Conservation (phyloP, 2,888 invertebrate species). For the Nomada ferruginata region DNA sequence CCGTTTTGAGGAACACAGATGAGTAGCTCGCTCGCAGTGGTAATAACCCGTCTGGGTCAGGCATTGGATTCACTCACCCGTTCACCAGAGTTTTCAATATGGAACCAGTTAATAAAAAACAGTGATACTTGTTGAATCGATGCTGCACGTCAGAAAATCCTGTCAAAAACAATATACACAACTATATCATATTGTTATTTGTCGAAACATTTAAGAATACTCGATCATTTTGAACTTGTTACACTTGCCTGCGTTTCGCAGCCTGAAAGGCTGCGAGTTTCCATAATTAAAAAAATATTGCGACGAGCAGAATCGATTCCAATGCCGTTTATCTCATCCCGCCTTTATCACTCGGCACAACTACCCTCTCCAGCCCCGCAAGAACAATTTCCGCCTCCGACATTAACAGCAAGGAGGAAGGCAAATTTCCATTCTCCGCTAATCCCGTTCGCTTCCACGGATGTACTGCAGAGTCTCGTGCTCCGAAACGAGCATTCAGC, state of each 20-base stretch:
- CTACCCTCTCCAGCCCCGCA: not conserved
- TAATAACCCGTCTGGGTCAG: slow-evolving; percentile 10
- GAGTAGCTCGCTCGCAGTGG: slow-evolving; percentile 9
- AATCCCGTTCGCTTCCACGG: not conserved
- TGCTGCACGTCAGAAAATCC: not conserved
- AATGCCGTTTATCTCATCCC: not conserved
- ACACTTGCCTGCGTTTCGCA: no score
- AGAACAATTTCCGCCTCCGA: no score
- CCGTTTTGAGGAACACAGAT: not conserved
- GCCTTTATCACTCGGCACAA: not conserved
- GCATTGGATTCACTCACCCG: not conserved
- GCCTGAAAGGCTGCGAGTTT: no score
- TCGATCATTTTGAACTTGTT: no score
- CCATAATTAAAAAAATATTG: no score
- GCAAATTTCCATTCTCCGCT: not conserved
- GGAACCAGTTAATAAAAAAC: slow-evolving; percentile 4
- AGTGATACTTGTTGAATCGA: not conserved
- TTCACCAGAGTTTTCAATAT: not conserved
- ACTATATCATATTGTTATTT: no score
- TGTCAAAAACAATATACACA: no score
- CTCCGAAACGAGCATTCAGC: not conserved
- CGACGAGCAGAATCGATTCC: not conserved
- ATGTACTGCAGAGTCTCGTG: not conserved
- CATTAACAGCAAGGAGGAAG: not conserved
- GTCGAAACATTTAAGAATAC: no score